These are phyloP conservation scores for Helicoverpa zea DNA, from an alignment of 1,140 invertebrate species.

Conservation along the genomic window DNA sequence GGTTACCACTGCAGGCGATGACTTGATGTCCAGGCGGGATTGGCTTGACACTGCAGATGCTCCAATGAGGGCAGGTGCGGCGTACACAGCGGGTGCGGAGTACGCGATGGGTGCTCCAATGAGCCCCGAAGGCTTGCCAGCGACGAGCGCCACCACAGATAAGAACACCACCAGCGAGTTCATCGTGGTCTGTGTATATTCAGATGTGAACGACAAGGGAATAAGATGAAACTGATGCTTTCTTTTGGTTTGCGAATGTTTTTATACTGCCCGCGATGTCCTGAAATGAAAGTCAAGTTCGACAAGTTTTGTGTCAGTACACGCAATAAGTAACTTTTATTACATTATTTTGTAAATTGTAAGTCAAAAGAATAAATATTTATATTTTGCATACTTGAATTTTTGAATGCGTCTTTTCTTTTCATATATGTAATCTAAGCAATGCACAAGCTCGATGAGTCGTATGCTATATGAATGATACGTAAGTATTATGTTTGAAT, in stretches of 20 bases:
- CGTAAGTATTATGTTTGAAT: too few species aligned
- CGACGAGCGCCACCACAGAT: constrained; percentile 84
- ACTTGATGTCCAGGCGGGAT: constrained; percentile 74
- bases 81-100: constrained; percentile 57
- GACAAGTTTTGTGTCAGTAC: constrained; percentile 56
- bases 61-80: constrained; percentile 62
- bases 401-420: too few species aligned
- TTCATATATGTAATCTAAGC: too few species aligned
- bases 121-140: constrained; percentile 77
- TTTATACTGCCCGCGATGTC: constrained; percentile 74
- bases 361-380: not conserved
- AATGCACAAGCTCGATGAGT: too few species aligned
- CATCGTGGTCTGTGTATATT: constrained; percentile 86
- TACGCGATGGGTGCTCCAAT: constrained; percentile 52
- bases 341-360: constrained; percentile 32
- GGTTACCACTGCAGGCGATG: constrained; percentile 64
- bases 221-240: constrained; percentile 77
- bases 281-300: constrained; percentile 80
- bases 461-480: too few species aligned
- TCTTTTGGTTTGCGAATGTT: constrained; percentile 68
- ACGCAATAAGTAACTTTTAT: constrained; percentile 40
- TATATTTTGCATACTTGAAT: not conserved
- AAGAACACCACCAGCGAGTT: constrained; percentile 87
- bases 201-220: constrained; percentile 68
- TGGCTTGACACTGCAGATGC: constrained; percentile 64